Evolutionary conservation across 2,888 invertebrate genomes (phyloP).

Genomic region (Melikaiella ostensackeni): DNA sequence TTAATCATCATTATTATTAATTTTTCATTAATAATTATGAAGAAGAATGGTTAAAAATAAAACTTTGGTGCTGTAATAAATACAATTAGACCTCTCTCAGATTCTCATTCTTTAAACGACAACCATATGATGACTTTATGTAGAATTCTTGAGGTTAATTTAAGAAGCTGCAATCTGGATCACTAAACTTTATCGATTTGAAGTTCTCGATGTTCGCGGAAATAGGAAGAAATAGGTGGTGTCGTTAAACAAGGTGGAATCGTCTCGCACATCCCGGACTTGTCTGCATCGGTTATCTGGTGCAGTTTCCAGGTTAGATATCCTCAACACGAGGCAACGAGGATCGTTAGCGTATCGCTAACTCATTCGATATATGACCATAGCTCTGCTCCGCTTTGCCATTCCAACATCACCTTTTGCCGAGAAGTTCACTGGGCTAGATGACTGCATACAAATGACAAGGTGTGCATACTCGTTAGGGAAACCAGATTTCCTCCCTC

Average conservation of each 20-base stretch:
- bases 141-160: too few species aligned
- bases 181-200: background rate
- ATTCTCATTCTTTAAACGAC: too few species aligned
- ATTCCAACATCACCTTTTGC: constrained; percentile 55
- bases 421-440: constrained; percentile 69
- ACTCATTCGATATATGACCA: constrained; percentile 67
- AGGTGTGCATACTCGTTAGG: constrained; percentile 69
- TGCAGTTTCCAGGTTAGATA: constrained; percentile 55
- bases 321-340: constrained; percentile 53
- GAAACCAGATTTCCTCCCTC: constrained; percentile 47
- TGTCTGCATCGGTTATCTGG: constrained; percentile 60
- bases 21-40: too few species aligned
- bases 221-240: constrained; percentile 51
- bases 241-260: constrained; percentile 56
- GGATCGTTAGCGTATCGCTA: constrained; percentile 72
- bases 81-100: too few species aligned
- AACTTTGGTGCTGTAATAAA: too few species aligned
- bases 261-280: constrained; percentile 49
- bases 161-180: background rate
- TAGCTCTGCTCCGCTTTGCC: constrained; percentile 54
- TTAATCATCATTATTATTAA: too few species aligned
- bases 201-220: constrained; percentile 36
- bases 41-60: too few species aligned
- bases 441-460: constrained; percentile 61
- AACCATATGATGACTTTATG: too few species aligned